Conservation (phyloP, 2,888 invertebrate species). For the Homarus gammarus region DNA sequence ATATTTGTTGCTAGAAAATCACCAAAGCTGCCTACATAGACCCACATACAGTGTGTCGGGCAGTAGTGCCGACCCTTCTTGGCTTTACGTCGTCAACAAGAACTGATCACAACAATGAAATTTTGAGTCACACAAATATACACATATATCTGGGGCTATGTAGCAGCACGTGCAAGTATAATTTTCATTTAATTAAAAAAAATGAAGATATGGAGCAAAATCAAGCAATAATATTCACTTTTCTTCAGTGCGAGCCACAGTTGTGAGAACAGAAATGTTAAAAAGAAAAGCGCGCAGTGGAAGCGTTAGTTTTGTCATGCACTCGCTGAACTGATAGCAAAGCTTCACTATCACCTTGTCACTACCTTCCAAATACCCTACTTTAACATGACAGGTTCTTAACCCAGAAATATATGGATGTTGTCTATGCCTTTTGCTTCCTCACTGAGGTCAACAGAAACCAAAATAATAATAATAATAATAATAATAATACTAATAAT, state of each 20-base stretch:
- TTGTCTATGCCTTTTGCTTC: conserved; percentile 68
- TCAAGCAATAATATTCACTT: conserved; percentile 42
- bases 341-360: not conserved
- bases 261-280: conserved; percentile 17
- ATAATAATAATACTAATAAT: not conserved
- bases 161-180: conserved; percentile 25
- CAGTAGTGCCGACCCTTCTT: too few relatives aligned
- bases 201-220: conserved; percentile 38
- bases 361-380: not conserved
- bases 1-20: conserved; percentile 51
- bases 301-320: conserved; percentile 24
- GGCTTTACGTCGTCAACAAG: not conserved
- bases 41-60: conserved; percentile 36
- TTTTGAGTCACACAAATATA: not conserved
- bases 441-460: conserved; percentile 58
- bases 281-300: conserved; percentile 19
- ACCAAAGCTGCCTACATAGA: conserved; percentile 46
- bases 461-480: conserved; percentile 12
- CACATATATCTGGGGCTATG: conserved; percentile 30
- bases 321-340: conserved; percentile 8
- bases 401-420: conserved; percentile 69
- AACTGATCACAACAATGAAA: not conserved
- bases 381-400: conserved; percentile 29
- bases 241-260: conserved; percentile 23
- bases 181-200: conserved; percentile 24